phyloP scores from a whole-genome alignment of 2,113 vertebrate species.

The Trematomus loennbergii region DNA sequence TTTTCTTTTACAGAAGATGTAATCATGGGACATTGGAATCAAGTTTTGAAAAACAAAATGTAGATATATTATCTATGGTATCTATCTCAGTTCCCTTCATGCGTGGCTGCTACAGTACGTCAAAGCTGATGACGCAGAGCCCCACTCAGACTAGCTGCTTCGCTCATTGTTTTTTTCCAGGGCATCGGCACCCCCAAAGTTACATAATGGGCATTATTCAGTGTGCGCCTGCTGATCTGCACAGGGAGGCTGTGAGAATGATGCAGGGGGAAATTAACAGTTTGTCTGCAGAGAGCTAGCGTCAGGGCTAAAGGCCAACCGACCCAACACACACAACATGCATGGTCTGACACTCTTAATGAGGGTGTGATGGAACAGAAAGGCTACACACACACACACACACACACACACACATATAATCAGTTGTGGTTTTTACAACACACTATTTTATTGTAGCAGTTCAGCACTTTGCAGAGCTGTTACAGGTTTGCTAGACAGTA shows the following conservation, averaged over 20 bases:
- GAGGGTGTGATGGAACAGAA: conserved; percentile 67
- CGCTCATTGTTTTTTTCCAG: conserved; percentile 35
- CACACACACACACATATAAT: conserved; percentile 35
- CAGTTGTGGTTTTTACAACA: conserved; percentile 36
- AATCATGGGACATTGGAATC: not conserved
- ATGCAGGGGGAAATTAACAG: conserved; percentile 63
- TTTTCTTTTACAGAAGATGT: not conserved
- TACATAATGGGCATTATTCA: conserved; percentile 73
- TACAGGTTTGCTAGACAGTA: conserved; percentile 29
- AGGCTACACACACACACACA: conserved; percentile 34
- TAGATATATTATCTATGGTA: too few relatives aligned
- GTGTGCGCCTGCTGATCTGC: conserved; percentile 47
- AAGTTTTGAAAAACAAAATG: not conserved
- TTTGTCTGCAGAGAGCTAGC: conserved; percentile 49
- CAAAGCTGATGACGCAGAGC: conserved; percentile 16
- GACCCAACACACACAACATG: conserved; percentile 32
- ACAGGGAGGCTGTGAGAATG: conserved; percentile 60
- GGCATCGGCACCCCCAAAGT: conserved; percentile 50
- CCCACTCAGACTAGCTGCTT: conserved; percentile 19
- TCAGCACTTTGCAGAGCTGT: conserved; percentile 33
- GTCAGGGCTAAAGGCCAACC: conserved; percentile 66
- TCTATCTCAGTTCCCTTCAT: not conserved
- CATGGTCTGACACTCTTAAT: conserved; percentile 55
- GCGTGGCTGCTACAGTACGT: not conserved
- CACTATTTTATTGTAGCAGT: conserved; percentile 32